A percentile compares a stretch with the other conserved stretches of the same genome.
These are phyloP conservation scores for Hoplias malabaricus DNA, from an alignment of 2,113 vertebrate genomes.

Conservation along the genomic window DNA sequence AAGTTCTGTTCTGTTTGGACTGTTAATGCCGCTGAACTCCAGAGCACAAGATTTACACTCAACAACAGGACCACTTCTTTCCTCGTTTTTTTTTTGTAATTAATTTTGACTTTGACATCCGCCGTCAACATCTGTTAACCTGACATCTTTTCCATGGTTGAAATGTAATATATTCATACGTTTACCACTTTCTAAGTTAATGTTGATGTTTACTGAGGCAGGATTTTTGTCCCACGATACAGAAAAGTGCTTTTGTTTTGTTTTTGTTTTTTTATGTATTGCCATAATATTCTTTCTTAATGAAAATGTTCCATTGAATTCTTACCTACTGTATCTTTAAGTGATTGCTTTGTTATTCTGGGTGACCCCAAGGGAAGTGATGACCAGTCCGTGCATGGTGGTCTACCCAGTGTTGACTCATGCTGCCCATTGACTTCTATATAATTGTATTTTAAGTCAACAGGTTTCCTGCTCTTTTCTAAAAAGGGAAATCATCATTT, in stretches of 20 bases:
- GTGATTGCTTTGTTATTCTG: background rate
- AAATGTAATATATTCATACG: constrained; percentile 57
- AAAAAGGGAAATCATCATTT: too few species aligned
- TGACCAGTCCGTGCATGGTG: background rate
- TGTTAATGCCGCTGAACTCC: constrained; percentile 15
- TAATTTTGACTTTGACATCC: background rate
- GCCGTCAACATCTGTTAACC: constrained; percentile 2
- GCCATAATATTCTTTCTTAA: background rate
- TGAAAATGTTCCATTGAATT: background rate
- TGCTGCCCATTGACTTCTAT: background rate
- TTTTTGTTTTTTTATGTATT: constrained; percentile 7
- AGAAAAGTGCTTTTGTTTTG: background rate
- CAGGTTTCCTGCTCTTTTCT: too few species aligned
- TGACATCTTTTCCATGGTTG: constrained; percentile 5
- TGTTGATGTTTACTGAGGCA: constrained; percentile 61
- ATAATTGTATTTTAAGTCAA: background rate
- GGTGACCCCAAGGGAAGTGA: background rate
- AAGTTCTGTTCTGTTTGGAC: background rate
- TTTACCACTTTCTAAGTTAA: constrained; percentile 51
- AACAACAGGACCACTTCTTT: background rate
- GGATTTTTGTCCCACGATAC: constrained; percentile 71
- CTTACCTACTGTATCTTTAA: background rate
- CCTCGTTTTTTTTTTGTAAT: background rate
- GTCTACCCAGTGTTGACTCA: background rate
- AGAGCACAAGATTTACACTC: constrained; percentile 2